Base-by-base conservation (phyloP, 2,113 vertebrate species). In the Onychorhynchus coronatus region DNA sequence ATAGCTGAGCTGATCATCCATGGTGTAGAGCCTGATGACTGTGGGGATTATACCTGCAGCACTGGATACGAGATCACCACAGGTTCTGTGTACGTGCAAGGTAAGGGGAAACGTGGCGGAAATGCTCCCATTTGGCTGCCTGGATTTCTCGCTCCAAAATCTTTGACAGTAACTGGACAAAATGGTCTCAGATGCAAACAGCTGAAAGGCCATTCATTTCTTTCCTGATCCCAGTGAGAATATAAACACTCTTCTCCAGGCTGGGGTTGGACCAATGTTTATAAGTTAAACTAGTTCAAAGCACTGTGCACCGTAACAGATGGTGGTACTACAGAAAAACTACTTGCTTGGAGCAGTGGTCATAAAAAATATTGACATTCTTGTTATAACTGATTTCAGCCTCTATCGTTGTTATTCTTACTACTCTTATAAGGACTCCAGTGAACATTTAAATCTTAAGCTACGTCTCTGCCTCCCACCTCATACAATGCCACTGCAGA, bases 31-130 rank as follows among this genome's bases (percentile, higher is more conserved):
- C 95, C 97, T 8, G 98, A 99, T 18, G 99, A 99, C 95, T 98
- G 97, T 68, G 99, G 99, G 56, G 98, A 98, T 88, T 99, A 99
- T 81, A 99, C 99, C 44, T 99, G 99, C 92, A 98, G 98, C 89
- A 98, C 98, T 12, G 98, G 98, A 89, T 97, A 98, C 11, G 98
- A 99, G 94, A 98, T 98, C 91, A 99, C 99, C 71, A 98, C 98
- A 11, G 98, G 98, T 47, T 98, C 98, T 70, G 98, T 99, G 72
- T 98, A 98, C 28, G 98, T 99, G 66, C 98, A 99, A 99, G 99
- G 99, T 99, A 98, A 91, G 97, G 73, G 14, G 52, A 31, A 37
- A 52, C 0, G 1, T 8, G 72, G 14, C 35, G 39, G 55, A 67
- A 81, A 33, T 1, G 8, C 33, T 49, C 41, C 1, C 1, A 4